phyloP scores from a whole-genome alignment of 64 coral and sea anemone species.

The Dendronephthya gigantea region DNA sequence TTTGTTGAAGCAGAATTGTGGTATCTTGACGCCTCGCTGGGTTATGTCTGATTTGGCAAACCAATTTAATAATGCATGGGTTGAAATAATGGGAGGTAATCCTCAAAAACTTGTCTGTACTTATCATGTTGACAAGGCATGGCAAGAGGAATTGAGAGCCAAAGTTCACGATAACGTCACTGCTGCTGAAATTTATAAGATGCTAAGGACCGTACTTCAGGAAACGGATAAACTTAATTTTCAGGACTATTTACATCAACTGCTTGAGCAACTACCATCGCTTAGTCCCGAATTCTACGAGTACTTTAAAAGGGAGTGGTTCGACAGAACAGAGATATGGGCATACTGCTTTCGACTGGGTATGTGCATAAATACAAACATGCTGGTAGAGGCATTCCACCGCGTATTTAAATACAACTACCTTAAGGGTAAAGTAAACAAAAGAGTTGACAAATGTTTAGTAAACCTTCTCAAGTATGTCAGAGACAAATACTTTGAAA shows the following conservation, averaged over 20 bases:
- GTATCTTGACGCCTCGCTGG: not conserved
- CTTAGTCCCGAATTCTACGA: not conserved
- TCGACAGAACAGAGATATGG: constrained; percentile 25
- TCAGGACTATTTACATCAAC: constrained; percentile 12
- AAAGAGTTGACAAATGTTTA: constrained; percentile 35
- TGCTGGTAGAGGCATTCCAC: constrained; percentile 55
- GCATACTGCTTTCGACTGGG: constrained; percentile 31
- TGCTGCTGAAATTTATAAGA: constrained; percentile 25
- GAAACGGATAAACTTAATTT: not conserved
- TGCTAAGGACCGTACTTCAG: not conserved
- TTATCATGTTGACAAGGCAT: constrained; percentile 49
- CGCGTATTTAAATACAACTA: constrained; percentile 44
- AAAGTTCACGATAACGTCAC: not conserved
- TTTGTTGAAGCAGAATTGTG: constrained; percentile 20
- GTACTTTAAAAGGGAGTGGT: constrained; percentile 34
- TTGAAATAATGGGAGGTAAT: constrained; percentile 17
- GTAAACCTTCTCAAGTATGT: constrained; percentile 40
- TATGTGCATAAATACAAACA: constrained; percentile 54
- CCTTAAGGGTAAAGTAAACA: constrained; percentile 50
- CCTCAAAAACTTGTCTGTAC: constrained; percentile 25
- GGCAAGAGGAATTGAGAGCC: constrained; percentile 18
- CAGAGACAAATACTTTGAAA: constrained; percentile 38
- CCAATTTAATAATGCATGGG: constrained; percentile 52
- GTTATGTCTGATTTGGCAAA: constrained; percentile 16
- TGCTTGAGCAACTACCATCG: constrained; percentile 4